These are phyloP conservation scores for Empis livida DNA, from an alignment of 2,888 invertebrate genomes.

Conservation along the genomic window DNA sequence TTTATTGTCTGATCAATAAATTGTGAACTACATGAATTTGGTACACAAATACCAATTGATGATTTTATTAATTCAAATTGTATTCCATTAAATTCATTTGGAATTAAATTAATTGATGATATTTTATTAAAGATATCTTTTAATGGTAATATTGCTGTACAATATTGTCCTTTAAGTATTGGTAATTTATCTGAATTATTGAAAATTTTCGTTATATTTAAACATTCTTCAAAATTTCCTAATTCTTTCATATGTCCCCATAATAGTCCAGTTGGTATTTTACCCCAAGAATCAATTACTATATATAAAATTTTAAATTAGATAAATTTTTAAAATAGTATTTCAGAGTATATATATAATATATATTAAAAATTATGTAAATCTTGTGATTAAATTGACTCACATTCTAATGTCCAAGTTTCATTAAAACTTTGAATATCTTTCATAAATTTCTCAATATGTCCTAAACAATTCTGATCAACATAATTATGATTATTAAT, in stretches of 20 bases:
- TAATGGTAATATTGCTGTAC: conserved; percentile 12
- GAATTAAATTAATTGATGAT: not conserved
- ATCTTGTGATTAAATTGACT: too few species aligned
- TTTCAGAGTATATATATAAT: too few species aligned
- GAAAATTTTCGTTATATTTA: conserved; percentile 12
- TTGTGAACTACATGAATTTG: conserved; percentile 8
- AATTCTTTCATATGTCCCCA: conserved; percentile 21
- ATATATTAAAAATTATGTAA: too few species aligned
- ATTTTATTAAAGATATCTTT: not conserved
- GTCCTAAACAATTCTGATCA: too few species aligned
- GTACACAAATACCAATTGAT: conserved; percentile 11
- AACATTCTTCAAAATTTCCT: conserved; percentile 27
- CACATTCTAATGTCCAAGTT: too few species aligned
- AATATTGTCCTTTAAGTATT: conserved; percentile 22
- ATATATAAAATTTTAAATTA: not conserved
- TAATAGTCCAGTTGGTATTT: conserved; percentile 24
- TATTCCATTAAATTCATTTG: not conserved
- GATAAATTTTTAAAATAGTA: too few species aligned
- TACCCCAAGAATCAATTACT: conserved; percentile 30
- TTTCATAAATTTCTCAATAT: too few species aligned
- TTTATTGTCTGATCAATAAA: conserved; percentile 3
- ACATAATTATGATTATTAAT: too few species aligned
- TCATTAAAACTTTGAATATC: too few species aligned
- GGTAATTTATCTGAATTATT: conserved; percentile 2
- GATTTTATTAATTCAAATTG: not conserved